Evolutionary conservation across 2,113 vertebrate species (phyloP), one percentile per base, ranked within the genome.

Genomic region (Eurypyga helias): DNA sequence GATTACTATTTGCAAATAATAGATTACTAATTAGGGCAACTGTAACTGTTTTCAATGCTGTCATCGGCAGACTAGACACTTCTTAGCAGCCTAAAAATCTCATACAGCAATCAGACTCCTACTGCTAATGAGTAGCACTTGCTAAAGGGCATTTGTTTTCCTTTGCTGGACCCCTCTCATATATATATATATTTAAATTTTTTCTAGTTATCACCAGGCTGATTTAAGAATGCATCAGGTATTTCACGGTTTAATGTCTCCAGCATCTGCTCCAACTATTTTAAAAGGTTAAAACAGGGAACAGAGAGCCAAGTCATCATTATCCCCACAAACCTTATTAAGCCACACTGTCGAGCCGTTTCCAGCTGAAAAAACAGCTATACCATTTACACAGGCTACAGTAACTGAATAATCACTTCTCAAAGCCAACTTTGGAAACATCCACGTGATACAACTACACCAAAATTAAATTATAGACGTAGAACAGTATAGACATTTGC

Each of bases 291-390:
- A 77, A 95, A 93, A 91, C 54, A 77, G 3, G 58, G 75, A 69
- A 34, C 77, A 55, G 77, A 84, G 61, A 89, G 49, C 17, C 54
- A 88, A 79, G 62, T 33, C 77, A 78, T 64, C 89, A 41, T 85
- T 60, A 83, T 70, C 46, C 46, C 55, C 13, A 11, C n/a, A 77
- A 94, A 87, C 34, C 48, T 49, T 75, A 65, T 66, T 79, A 75
- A 79, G 75, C 19, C 45, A 64, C 54, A n/a, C 46, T 9, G 58
- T 16, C n/a, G 67, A 95, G 89, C 46, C 51, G 48, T 29, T 71
- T 90, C 58, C 93, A 96, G 93, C 87, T 90, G 87, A 45, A 75
- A 52, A 83, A 96, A 73, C 75, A 96, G 70, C 71, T 34, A 17
- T 36, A 70, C 21, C 82, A 34, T 62, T 86, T 79, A 21, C 62